A percentile compares a stretch with the other conserved stretches of the same genome.
These are phyloP conservation scores for fruit fly (Drosophila melanogaster) DNA, from an alignment of 1,140 invertebrate genomes.

Conservation along the genomic window Release_6_plus_ISO1_MT NT_037436.4:2711501-2712000, in stretches of 20 bases:
- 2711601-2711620: conserved; percentile 4
- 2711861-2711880: conserved; percentile 83
- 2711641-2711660: conserved; percentile 3
- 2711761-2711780: conserved; percentile 13
- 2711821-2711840: conserved; percentile 49
- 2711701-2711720: conserved; percentile 83
- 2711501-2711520: conserved; percentile 6
- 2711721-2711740: conserved; percentile 64
- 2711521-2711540: not conserved
- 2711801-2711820: not conserved
- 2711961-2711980: conserved; percentile 49
- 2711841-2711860: conserved; percentile 70
- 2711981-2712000: conserved; percentile 64
- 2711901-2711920: conserved; percentile 77
- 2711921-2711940: conserved; percentile 81
- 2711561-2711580: conserved; percentile 43
- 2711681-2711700: conserved; percentile 77
- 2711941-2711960: conserved; percentile 43
- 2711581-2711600: conserved; percentile 52
- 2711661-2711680: conserved; percentile 56
- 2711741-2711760: conserved; percentile 20
- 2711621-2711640: conserved; percentile 11
- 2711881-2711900: conserved; percentile 78
- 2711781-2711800: conserved; percentile 23
- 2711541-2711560: conserved; percentile 7